phyloP scores from a whole-genome alignment of 1,140 invertebrate species.

The Apocrypta bakeri region DNA sequence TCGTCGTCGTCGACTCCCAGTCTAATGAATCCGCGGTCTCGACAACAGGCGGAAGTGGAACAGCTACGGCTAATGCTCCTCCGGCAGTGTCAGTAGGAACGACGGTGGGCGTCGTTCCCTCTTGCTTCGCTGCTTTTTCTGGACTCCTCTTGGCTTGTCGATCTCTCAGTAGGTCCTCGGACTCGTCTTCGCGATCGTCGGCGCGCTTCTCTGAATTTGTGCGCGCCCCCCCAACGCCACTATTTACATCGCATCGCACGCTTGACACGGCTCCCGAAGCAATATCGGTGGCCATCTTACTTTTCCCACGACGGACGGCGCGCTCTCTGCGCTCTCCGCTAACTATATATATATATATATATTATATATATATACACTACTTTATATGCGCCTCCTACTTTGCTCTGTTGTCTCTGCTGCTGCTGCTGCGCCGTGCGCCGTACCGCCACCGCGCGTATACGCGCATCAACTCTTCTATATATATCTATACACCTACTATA shows the following conservation, averaged over 20 bases:
- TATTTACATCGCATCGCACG: conserved; percentile 72
- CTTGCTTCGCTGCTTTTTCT: conserved; percentile 57
- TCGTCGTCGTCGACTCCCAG: background rate
- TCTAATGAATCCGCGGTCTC: background rate
- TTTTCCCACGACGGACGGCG: conserved; percentile 52
- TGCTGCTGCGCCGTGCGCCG: background rate
- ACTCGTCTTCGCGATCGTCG: conserved; percentile 50
- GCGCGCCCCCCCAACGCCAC: conserved; percentile 58
- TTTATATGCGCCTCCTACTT: no score
- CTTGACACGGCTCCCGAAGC: conserved; percentile 71
- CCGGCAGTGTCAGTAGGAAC: conserved; percentile 49
- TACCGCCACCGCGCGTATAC: background rate
- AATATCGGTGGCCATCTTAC: conserved; percentile 76
- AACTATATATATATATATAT: no score
- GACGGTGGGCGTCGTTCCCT: conserved; percentile 60
- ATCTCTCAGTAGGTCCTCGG: conserved; percentile 39
- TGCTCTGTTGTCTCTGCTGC: background rate
- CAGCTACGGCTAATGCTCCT: conserved; percentile 58
- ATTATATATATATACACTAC: no score
- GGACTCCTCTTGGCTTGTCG: conserved; percentile 46
- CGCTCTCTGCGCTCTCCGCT: background rate
- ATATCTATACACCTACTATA: background rate
- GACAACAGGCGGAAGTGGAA: conserved; percentile 9
- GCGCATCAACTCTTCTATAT: no score
- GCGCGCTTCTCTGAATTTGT: conserved; percentile 42